Evolutionary conservation across 1,140 invertebrate genomes (phyloP), one percentile per base, ranked within the genome.

Genomic region (Oscheius sp.): DNA sequence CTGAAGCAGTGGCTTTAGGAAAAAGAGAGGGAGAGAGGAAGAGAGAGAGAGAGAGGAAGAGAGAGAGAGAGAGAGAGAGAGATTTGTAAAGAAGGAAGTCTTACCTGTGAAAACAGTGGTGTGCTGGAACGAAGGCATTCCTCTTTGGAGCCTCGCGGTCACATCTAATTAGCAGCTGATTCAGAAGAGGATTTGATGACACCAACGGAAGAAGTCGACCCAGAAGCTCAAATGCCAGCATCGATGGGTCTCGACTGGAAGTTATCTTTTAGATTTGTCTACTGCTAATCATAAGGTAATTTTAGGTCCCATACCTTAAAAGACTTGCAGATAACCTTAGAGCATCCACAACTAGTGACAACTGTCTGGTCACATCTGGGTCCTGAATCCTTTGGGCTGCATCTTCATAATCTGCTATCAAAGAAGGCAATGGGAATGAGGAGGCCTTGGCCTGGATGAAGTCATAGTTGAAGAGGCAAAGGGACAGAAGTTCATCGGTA

Each of bases 401-500:
- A 84, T 98, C 95, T 87, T 98, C 95, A 84, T 95, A 97, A 85
- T 99, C 95, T 13, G 91, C 91, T 10, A 98, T 86, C 1, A 97
- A 91, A 0, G 93, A 90, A 87, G 95, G 95, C 1, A 99, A 87
- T 0, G 95, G 94, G 84, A 95, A 97, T 42, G 10, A 55, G 15
- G 49, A 10, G 18, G 82, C 79, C 64, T 81, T 98, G 0, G 94
- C 94, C 83, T 97, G 93, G 0, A 99, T 87, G 93, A 95, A 99
- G 76, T 94, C 90, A 84, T 97, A 99, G 85, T 97, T 97, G 85
- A 98, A 99, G 0, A 98, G 88, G 10, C 97, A 94, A 80, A 95
- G 90, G 62, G 92, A 90, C 84, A 95, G 96, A 0, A 98, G 87
- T 86, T 97, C 94, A 70, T 92, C 91, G 81, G 94, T 95, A 29